Base-by-base conservation (phyloP, 2,113 vertebrate genomes). In the Nannospalax galili region DNA sequence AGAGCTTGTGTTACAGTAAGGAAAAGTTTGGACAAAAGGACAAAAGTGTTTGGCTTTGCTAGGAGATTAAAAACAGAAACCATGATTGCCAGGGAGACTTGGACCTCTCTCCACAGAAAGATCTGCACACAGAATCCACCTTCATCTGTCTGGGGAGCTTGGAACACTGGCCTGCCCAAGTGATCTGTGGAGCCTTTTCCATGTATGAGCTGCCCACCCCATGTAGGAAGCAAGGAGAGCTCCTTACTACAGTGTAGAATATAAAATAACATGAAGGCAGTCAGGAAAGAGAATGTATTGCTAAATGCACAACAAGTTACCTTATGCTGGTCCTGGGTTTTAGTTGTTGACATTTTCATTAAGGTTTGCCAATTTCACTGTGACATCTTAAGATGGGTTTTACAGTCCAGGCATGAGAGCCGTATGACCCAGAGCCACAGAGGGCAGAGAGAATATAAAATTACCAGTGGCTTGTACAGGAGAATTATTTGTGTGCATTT, bases 371-470 rank as follows among this genome's bases (percentile, higher is more conserved):
- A 35, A 48, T 85, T 96, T 84, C 62, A 20, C 30, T 26, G 0
- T 70, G 79, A 78, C 22, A 30, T 96, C 94, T 95, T 93, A 73
- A 93, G 52, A 82, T 96, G 16, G 58, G 40, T 88, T 97, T 96
- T 86, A 90, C 58, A 92, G 80, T 94, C 93, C 95, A 97, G 91
- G 93, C 94, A 79, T 16, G 12, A 90, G 37, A 95, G 20, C 62
- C n/a, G 32, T 77, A 37, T 94, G 91, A 96, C 91, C 95, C 84
- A 15, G 67, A 93, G 17, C 3, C 2, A 86, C 77, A 91, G 79
- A 37, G 81, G 94, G 77, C 67, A 92, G 87, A 26, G 62, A 95
- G 92, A 89, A 92, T 93, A 95, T 96, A 96, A 93, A 89, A 91
- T 96, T 97, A 93, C 96, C 26, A 14, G 60, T 75, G 88, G 58